Conservation (phyloP, 2,888 invertebrate species). For the Apodemia mormo region DNA sequence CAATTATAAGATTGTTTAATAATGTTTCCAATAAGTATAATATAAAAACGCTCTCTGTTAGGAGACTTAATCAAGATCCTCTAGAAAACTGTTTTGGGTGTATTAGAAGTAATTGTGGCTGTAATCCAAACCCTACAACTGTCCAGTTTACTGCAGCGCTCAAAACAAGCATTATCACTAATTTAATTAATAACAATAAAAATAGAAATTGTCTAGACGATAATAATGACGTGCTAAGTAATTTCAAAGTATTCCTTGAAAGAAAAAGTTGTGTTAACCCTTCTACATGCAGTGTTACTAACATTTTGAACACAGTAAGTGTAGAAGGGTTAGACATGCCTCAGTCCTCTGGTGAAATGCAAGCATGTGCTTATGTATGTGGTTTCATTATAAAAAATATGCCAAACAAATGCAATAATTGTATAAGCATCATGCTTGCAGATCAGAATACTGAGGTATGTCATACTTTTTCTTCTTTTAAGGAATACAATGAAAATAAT, state of each 20-base stretch:
- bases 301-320: not conserved
- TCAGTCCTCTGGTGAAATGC: not conserved
- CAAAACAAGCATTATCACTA: not conserved
- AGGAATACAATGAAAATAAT: not conserved
- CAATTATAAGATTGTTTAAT: not conserved
- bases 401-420: not conserved
- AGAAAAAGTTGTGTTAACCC: conserved; percentile 20
- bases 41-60: conserved; percentile 10
- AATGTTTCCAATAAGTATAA: not conserved
- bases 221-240: not conserved
- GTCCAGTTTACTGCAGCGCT: not conserved
- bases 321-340: conserved; percentile 1
- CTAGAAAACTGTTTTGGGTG: conserved; percentile 15
- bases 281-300: not conserved
- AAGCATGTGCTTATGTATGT: conserved; percentile 8
- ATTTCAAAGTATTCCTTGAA: conserved; percentile 24
- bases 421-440: conserved; percentile 5
- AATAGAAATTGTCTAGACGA: not conserved
- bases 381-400: conserved; percentile 1
- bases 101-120: conserved; percentile 9
- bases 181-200: conserved; percentile 4
- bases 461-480: not conserved
- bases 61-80: conserved; percentile 22
- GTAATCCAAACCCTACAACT: not conserved
- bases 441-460: not conserved